Evolutionary conservation across 2,113 vertebrate genomes (phyloP).

Genomic region (Ameiurus melas): DNA sequence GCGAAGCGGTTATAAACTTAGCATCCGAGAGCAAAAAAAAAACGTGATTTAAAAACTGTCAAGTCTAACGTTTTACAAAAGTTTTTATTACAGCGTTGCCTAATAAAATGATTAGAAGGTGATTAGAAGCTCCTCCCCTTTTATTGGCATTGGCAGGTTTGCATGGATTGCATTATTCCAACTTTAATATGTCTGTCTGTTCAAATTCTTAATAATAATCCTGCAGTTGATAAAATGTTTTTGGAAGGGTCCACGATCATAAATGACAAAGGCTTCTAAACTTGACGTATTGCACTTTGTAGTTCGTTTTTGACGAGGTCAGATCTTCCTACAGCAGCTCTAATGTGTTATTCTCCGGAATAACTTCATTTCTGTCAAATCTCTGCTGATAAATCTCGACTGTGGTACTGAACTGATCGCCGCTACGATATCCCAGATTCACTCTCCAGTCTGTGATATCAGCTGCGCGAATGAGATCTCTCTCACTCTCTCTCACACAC

Average conservation of each 20-base stretch:
- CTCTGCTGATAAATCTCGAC: neutral
- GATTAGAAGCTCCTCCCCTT: neutral
- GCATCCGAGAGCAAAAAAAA: neutral
- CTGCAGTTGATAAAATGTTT: too few relatives aligned
- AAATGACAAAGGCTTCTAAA: neutral
- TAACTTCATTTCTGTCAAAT: neutral
- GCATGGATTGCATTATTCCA: neutral
- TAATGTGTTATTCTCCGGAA: neutral
- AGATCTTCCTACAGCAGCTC: neutral
- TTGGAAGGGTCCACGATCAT: too few relatives aligned
- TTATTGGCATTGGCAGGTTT: neutral
- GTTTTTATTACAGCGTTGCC: neutral
- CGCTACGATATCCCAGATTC: conserved; percentile 66
- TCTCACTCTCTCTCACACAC: neutral
- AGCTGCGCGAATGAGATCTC: conserved; percentile 76
- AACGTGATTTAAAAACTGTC: too few relatives aligned
- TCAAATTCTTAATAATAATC: neutral
- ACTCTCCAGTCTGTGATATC: conserved; percentile 59
- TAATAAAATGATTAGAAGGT: neutral
- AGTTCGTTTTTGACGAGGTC: neutral
- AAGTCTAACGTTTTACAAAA: neutral
- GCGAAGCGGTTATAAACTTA: neutral
- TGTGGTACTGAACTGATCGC: conserved; percentile 34
- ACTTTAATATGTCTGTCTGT: neutral
- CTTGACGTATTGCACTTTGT: neutral